Evolutionary conservation across 2,113 vertebrate species (phyloP).

Genomic region (Microtus oregoni): DNA sequence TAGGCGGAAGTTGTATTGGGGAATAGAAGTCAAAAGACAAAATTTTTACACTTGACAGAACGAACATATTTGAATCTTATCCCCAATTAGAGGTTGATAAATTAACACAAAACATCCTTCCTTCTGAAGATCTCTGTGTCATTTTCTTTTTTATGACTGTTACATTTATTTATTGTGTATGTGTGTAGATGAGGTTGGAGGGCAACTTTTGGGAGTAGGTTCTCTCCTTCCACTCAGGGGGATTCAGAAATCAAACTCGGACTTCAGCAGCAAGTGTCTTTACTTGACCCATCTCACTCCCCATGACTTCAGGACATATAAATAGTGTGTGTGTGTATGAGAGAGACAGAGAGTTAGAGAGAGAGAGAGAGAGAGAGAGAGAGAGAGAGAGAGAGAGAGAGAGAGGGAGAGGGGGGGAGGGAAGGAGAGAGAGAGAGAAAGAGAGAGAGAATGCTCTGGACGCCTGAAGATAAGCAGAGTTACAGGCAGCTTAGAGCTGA

Average conservation of each 20-base stretch:
- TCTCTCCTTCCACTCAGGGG: too few species aligned
- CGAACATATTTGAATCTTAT: background rate
- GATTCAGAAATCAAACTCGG: background rate
- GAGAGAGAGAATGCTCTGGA: too few species aligned
- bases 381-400: too few species aligned
- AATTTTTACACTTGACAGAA: background rate
- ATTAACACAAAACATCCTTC: background rate
- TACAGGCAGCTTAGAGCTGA: too few species aligned
- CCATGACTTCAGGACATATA: background rate
- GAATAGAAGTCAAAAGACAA: background rate
- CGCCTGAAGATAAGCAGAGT: background rate
- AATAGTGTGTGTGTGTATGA: background rate
- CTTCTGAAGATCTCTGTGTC: background rate
- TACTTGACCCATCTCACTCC: background rate
- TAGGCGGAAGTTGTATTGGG: background rate
- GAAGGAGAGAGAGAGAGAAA: too few species aligned
- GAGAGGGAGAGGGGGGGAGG: too few species aligned
- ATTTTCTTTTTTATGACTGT: background rate
- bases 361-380: too few species aligned
- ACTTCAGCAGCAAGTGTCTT: background rate
- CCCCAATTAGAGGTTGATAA: constrained; percentile 1
- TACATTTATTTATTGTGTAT: background rate
- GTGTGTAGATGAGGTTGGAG: background rate
- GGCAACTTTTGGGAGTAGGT: background rate
- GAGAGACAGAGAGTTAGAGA: too few species aligned